Percentiles rank a stretch among this genome's conserved stretches.
Evolutionary conservation across 1,140 invertebrate genomes (phyloP).

Genomic region (Lepidotrigona ventralis): DNA sequence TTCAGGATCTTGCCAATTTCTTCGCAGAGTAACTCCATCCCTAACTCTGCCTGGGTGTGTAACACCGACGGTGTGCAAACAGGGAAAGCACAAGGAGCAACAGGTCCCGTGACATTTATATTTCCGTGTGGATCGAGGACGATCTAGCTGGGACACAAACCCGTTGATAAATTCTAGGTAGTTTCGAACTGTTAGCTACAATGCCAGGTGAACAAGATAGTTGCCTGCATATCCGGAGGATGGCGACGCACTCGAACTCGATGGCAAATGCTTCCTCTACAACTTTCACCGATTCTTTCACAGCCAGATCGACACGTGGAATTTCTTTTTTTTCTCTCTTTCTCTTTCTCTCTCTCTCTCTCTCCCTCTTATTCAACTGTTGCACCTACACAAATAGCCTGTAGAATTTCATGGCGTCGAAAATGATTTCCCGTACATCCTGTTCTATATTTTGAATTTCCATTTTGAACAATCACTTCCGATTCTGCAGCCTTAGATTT

Average conservation of each 20-base stretch:
- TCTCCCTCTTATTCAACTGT: neutral
- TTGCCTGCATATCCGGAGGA: constrained; percentile 70
- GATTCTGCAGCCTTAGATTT: neutral
- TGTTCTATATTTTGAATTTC: no score
- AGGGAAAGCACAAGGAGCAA: constrained; percentile 28
- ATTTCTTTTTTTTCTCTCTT: neutral
- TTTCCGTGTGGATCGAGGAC: constrained; percentile 24
- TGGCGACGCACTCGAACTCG: constrained; percentile 71
- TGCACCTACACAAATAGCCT: neutral
- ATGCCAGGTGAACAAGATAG: constrained; percentile 56
- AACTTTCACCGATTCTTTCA: constrained; percentile 25
- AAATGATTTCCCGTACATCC: neutral
- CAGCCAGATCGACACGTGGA: neutral
- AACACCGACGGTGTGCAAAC: constrained; percentile 24
- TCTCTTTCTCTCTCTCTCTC: no score
- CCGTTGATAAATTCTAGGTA: constrained; percentile 36
- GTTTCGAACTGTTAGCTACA: constrained; percentile 42
- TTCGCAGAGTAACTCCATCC: neutral
- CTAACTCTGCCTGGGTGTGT: constrained; percentile 1
- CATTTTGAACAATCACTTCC: neutral
- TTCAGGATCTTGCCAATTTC: neutral
- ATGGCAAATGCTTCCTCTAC: neutral
- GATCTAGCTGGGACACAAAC: constrained; percentile 57
- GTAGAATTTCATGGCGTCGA: neutral
- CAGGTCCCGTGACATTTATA: constrained; percentile 44